Conservation (phyloP, 2,888 invertebrate species). For the Plusia festucae region DNA sequence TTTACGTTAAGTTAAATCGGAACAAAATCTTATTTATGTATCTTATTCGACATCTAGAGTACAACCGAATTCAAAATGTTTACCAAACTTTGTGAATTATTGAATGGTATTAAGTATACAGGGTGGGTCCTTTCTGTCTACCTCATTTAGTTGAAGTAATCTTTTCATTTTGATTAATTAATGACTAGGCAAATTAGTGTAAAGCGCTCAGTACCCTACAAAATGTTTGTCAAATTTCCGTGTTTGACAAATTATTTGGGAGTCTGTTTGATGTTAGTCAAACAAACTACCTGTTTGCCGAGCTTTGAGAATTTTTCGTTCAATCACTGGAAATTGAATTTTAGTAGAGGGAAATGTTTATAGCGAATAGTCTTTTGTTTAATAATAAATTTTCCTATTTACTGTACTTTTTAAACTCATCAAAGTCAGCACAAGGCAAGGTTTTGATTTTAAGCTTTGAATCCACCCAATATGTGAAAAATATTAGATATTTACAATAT, state of each 20-base stretch:
- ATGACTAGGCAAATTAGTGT: conserved; percentile 7
- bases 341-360: not conserved
- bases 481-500: no score
- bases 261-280: conserved; percentile 1
- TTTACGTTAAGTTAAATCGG: not conserved
- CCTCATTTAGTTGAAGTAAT: conserved; percentile 26
- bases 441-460: no score
- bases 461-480: no score
- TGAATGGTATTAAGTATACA: conserved; percentile 20
- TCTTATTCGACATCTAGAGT: conserved; percentile 14
- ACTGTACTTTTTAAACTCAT: no score
- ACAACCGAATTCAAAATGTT: conserved; percentile 12
- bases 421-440: no score
- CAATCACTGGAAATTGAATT: not conserved
- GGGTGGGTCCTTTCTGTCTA: conserved; percentile 17
- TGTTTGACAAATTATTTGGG: conserved; percentile 1
- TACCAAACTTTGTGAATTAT: conserved; percentile 31
- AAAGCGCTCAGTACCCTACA: conserved; percentile 3
- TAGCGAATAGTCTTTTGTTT: not conserved
- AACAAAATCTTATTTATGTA: conserved; percentile 15
- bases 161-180: conserved; percentile 27
- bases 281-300: conserved; percentile 4
- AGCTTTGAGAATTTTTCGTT: conserved; percentile 5
- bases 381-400: no score
- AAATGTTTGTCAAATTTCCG: conserved; percentile 7